Conservation (phyloP, 2,888 invertebrate species). For the Agrilus cyanescens region DNA sequence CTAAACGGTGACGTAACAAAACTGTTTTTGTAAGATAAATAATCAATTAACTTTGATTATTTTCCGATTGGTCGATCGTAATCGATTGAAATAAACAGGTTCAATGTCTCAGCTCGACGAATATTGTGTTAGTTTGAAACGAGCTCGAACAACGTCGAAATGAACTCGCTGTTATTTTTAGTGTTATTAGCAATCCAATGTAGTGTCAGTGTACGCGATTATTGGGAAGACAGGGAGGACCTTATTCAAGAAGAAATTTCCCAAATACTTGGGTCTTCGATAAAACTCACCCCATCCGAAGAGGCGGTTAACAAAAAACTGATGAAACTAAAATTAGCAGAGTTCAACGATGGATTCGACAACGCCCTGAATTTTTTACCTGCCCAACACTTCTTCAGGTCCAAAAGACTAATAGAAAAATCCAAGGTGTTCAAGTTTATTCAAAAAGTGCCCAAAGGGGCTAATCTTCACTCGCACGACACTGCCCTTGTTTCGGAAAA, state of each 20-base stretch:
- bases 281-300: constrained; percentile 23
- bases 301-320: constrained; percentile 22
- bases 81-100: too few species aligned
- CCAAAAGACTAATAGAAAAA: constrained; percentile 43
- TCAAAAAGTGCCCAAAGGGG: constrained; percentile 62
- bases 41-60: too few species aligned
- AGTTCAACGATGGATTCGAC: constrained; percentile 23
- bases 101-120: too few species aligned
- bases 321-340: constrained; percentile 22
- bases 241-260: constrained; percentile 8
- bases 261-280: constrained; percentile 4
- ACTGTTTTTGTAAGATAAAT: too few species aligned
- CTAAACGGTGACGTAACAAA: too few species aligned
- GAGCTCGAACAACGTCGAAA: too few species aligned
- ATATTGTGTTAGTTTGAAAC: too few species aligned
- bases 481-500: constrained; percentile 49
- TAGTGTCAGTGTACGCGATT: constrained; percentile 5
- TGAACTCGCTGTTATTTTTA: too few species aligned
- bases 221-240: constrained; percentile 12
- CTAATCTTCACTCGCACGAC: constrained; percentile 56
- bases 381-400: constrained; percentile 52
- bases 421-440: constrained; percentile 58
- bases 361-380: constrained; percentile 41
- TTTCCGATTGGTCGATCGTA: too few species aligned
- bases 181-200: too few species aligned